Base-by-base conservation (phyloP, 35 echinoderm and acorn worm genomes). In the Heliocidaris tuberculata region DNA sequence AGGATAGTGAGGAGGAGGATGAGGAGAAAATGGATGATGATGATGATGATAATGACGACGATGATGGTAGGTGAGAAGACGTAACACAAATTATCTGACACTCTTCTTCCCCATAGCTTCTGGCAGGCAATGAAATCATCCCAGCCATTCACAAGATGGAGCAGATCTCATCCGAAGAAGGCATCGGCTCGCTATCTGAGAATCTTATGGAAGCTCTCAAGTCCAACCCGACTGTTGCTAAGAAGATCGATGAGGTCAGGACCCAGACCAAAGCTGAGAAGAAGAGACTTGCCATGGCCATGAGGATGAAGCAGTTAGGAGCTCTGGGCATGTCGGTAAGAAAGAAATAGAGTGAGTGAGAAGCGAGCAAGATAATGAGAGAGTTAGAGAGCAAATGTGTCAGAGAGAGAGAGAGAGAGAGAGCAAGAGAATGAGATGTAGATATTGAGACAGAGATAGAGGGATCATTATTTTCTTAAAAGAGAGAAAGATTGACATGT, bases 261-360 rank as follows among this genome's bases (percentile, higher is more conserved):
- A 95, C 97, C 27, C 97, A 97, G 95, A 99, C 98, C 30, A 99
- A 95, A 87, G 98, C 98, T 47, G 98, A 99, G 95, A 99, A 99
- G 95, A 99, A 99, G 88, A 85, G 94, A 31, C 95, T 96, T 11
- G 98, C 98, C 30, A 99, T 99, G 98, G 98, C 98, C 3, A 99
- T 99, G 98, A 96, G 98, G 88, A 94, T 94, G 97, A 99, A 99
- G 91, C 98, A 99, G 21, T 95, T 99, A 21, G 98, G 98, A 27
- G 98, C 97, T 42, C 95, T 99, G 17, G 98, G 98, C 50, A 99
- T 99, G 98, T 99, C 97, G 85, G 98, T 99, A 94, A 98, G 97
- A 95, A 30, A 16, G 61, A n/a, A 0, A 78, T n/a, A 78, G 17
- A 78, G 7, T 27, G 65, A 27, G 17, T 6, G 65, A 29, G 65